A percentile compares a stretch with the other conserved stretches of the same genome.
Evolutionary conservation across 2,797 vertebrate genomes (phyloP).

Genomic region (Crax fasciolata): DNA sequence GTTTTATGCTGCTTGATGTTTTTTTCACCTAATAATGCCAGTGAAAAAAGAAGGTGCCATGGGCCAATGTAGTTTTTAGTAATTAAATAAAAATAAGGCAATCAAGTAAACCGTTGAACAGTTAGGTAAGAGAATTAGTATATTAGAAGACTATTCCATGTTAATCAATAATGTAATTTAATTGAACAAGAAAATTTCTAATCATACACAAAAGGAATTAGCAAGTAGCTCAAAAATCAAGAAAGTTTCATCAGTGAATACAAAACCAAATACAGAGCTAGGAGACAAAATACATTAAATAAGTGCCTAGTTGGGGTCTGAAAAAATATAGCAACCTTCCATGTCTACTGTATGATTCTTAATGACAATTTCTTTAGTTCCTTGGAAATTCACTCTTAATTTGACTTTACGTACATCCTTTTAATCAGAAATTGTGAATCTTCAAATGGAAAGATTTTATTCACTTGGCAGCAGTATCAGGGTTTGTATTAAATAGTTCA

Average conservation of each 20-base stretch:
- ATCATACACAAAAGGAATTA: conserved; percentile 3
- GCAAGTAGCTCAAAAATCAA: neutral
- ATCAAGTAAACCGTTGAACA: neutral
- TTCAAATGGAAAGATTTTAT: neutral
- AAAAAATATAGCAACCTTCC: neutral
- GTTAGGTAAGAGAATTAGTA: neutral
- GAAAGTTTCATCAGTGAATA: neutral
- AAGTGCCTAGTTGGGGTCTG: neutral
- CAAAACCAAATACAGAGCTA: neutral
- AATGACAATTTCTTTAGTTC: neutral
- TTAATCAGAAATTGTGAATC: neutral
- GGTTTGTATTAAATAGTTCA: neutral
- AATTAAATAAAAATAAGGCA: neutral
- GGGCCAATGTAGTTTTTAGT: neutral
- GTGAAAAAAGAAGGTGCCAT: neutral
- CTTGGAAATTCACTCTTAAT: neutral
- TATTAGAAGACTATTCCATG: neutral
- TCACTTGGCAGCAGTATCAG: neutral
- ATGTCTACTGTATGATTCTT: neutral
- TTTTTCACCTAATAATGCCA: neutral
- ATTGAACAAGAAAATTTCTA: conserved; percentile 19
- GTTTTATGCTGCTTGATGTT: neutral
- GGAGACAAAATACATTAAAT: neutral
- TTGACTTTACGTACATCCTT: neutral
- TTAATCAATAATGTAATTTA: conserved; percentile 15